Percentiles rank a stretch among this genome's conserved stretches.
Conservation (phyloP, 2,888 invertebrate species). For the Chesias legatella region DNA sequence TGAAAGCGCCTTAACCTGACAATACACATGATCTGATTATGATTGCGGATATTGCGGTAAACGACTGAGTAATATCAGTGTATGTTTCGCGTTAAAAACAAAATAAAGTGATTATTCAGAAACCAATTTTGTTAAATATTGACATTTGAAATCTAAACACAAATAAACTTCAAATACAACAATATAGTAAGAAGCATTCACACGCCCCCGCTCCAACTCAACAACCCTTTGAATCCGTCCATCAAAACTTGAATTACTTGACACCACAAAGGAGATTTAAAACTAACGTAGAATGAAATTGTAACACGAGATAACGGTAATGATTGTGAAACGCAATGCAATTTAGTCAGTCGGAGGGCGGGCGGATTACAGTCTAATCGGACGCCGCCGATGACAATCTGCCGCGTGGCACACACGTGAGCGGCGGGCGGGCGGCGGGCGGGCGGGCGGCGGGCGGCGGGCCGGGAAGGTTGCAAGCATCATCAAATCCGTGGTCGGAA, state of each 20-base stretch:
- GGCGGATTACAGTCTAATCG: slow-evolving; percentile 72
- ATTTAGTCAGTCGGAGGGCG: slow-evolving; percentile 53
- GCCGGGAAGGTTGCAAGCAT: slow-evolving; percentile 10
- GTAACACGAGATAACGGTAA: slow-evolving; percentile 69
- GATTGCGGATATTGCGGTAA: too few species aligned
- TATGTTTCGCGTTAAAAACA: too few species aligned
- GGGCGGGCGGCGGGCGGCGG: slow-evolving; percentile 25
- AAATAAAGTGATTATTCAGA: too few species aligned
- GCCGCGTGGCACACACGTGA: slow-evolving; percentile 45
- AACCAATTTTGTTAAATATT: background rate
- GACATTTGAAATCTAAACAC: background rate
- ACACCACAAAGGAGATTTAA: slow-evolving; percentile 41
- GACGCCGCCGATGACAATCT: slow-evolving; percentile 72
- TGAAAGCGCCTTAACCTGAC: too few species aligned
- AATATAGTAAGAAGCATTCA: slow-evolving; percentile 17
- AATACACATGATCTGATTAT: too few species aligned
- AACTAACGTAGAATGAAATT: slow-evolving; percentile 54
- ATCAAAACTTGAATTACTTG: slow-evolving; percentile 52
- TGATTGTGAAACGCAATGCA: slow-evolving; percentile 62
- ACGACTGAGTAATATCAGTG: too few species aligned
- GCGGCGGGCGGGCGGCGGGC: slow-evolving; percentile 44
- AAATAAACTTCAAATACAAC: slow-evolving; percentile 9
- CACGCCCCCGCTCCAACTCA: slow-evolving; percentile 22
- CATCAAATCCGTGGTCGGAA: slow-evolving; percentile 25
- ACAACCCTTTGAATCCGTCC: slow-evolving; percentile 44